These are phyloP conservation scores for Holacanthus passer DNA, from an alignment of 2,113 vertebrate species.

Conservation along the genomic window DNA sequence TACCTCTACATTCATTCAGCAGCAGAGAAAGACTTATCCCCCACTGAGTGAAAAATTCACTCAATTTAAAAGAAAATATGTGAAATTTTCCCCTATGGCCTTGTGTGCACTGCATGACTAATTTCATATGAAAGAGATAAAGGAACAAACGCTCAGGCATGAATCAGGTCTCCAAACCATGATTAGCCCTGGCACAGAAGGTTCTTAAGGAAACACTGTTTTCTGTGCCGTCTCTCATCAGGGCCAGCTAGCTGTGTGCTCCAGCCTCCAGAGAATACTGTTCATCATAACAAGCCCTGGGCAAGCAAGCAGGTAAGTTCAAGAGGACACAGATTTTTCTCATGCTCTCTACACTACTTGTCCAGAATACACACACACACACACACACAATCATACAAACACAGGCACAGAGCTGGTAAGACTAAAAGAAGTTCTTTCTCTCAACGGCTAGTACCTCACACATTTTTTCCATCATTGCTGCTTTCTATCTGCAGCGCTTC, in stretches of 20 bases:
- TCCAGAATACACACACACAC: conserved; percentile 3
- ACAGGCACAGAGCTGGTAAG: neutral
- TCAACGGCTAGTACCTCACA: neutral
- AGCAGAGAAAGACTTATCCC: conserved; percentile 13
- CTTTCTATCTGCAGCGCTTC: conserved; percentile 5
- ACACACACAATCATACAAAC: neutral
- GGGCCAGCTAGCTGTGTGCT: neutral
- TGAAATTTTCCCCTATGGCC: conserved; percentile 16
- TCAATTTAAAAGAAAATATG: conserved; percentile 22
- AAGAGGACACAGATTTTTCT: conserved; percentile 31
- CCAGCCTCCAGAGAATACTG: conserved; percentile 1
- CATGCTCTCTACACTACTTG: conserved; percentile 9
- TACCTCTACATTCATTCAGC: conserved; percentile 37
- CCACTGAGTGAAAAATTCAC: conserved; percentile 16
- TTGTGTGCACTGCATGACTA: conserved; percentile 18
- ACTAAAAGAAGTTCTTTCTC: conserved; percentile 11
- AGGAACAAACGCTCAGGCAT: conserved; percentile 4
- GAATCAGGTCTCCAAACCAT: conserved; percentile 3
- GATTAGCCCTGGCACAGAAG: conserved; percentile 1
- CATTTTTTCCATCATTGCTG: neutral
- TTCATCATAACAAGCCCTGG: conserved; percentile 23
- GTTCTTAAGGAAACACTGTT: neutral
- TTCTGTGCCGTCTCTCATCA: neutral
- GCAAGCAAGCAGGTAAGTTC: conserved; percentile 18
- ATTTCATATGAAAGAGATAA: conserved; percentile 17